Base-by-base conservation (phyloP, 2,797 vertebrate genomes). In the Arctocebus calabarensis region DNA sequence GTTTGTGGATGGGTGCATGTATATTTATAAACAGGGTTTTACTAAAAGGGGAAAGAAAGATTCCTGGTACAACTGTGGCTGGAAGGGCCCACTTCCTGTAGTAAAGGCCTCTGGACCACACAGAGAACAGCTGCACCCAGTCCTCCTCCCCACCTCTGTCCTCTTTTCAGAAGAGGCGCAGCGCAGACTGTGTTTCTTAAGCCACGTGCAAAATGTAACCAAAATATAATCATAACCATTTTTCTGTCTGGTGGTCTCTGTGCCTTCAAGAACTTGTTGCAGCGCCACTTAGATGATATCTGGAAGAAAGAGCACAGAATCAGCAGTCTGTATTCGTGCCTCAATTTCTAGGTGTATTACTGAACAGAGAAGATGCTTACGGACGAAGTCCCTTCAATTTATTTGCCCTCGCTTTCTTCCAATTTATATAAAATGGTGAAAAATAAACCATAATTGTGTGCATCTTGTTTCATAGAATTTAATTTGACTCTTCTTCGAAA, bases 21-120 rank as follows among this genome's bases (percentile, higher is more conserved):
- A 91, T 97, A 96, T 97, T 98, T 98, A 97, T 97, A 97, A 97
- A 97, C 96, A 97, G 88, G 96, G 96, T 84, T 97, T 97, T 95
- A 93, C 96, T 92, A 93, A 93, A 96, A 97, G 95, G 75, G 48
- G 84, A 86, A 81, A 68, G 71, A 88, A 87, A 52, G 92, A 93
- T 94, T 96, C 96, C 96, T 95, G 96, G 97, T 97, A 96, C 45
- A 81, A 97, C 88, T 96, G 94, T 91, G 96, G 95, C 96, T 88
- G 66, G 96, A 97, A 98, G 84, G 88, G 78, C 91, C 85, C 57
- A 95, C 91, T 98, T 97, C 97, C 97, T 83, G 83, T 71, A 96
- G 74, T 75, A 25, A 94, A 91, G 94, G 45, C 84, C 92, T 91
- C 84, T 77, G 96, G 97, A 97, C 97, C 97, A 97, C 97, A 98